Conservation (phyloP, 2,113 vertebrate species). For the Lamprologus speciosus region DNA sequence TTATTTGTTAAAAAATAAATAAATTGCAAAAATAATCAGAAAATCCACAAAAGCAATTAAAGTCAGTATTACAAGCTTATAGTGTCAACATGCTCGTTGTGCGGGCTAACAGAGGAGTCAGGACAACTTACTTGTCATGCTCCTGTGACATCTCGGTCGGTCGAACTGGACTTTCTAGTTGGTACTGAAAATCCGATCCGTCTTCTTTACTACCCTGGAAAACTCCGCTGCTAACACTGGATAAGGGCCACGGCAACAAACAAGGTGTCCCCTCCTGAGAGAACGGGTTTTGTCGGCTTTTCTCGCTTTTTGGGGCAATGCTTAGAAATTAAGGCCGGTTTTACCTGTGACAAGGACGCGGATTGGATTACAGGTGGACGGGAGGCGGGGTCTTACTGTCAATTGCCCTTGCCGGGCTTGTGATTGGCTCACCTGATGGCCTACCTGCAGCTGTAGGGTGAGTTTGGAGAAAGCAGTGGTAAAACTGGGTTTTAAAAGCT, state of each 20-base stretch:
- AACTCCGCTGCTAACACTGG: slow-evolving; percentile 59
- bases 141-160: slow-evolving; percentile 95
- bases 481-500: neutral
- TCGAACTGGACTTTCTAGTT: slow-evolving; percentile 98
- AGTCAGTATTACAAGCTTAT: neutral
- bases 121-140: slow-evolving; percentile 93
- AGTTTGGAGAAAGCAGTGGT: neutral
- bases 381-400: slow-evolving; percentile 43
- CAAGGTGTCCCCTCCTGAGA: slow-evolving; percentile 67
- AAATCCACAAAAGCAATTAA: neutral
- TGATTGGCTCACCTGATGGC: slow-evolving; percentile 49
- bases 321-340: slow-evolving; percentile 74
- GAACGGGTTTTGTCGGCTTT: slow-evolving; percentile 94
- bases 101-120: slow-evolving; percentile 38
- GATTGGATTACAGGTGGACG: slow-evolving; percentile 76
- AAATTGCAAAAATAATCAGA: neutral
- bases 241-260: slow-evolving; percentile 74
- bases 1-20: neutral
- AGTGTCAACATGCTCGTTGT: neutral
- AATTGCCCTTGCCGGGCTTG: slow-evolving; percentile 9
- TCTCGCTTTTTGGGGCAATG: slow-evolving; percentile 87
- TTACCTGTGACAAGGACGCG: slow-evolving; percentile 73
- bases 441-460: neutral
- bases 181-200: slow-evolving; percentile 85
- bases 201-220: slow-evolving; percentile 70